These are phyloP conservation scores for Aplysina aerophoba DNA, from an alignment of 37 sponge, comb jelly and placozoan species.

Conservation along the genomic window DNA sequence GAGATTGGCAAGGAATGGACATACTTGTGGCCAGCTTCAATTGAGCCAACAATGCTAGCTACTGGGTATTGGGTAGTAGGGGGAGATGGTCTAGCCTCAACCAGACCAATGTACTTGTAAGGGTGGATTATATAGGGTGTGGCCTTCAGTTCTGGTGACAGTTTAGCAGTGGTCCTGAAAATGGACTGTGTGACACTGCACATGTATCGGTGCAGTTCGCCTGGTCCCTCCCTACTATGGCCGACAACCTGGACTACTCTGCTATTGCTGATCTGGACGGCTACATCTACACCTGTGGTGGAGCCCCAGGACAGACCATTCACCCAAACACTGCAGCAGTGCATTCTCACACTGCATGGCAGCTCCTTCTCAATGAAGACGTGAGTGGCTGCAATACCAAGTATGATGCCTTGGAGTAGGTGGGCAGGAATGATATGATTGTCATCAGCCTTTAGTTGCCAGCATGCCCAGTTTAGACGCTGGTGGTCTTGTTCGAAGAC, in stretches of 20 bases:
- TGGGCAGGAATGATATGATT: no score
- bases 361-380: neutral
- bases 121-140: neutral
- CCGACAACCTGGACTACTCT: no score
- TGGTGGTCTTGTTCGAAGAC: neutral
- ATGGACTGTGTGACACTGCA: neutral
- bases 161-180: neutral
- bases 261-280: no score
- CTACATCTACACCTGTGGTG: no score
- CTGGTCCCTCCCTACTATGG: neutral
- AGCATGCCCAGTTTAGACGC: neutral
- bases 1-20: no score
- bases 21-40: no score
- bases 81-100: no score
- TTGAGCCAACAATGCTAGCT: no score
- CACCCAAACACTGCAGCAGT: neutral
- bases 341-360: neutral
- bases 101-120: no score
- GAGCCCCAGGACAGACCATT: no score
- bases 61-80: no score
- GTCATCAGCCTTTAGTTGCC: neutral
- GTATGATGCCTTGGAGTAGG: no score
- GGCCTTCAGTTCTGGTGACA: neutral
- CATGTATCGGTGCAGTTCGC: neutral
- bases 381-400: neutral